phyloP scores from a whole-genome alignment of 2,888 invertebrate genomes.

The Cerceris ruficornis region DNA sequence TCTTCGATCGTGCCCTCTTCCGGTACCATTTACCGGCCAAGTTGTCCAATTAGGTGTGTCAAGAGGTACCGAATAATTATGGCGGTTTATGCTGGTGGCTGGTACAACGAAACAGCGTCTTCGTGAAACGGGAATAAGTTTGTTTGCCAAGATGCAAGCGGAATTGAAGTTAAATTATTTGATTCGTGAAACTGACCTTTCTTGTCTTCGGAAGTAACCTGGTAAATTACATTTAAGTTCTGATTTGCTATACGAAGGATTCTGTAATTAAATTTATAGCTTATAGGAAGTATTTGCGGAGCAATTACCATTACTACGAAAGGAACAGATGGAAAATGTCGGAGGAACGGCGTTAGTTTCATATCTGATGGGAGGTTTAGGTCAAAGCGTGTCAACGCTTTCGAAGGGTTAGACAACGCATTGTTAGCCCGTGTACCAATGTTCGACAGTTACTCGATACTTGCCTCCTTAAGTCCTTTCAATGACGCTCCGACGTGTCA shows the following conservation, averaged over 20 bases:
- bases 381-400: constrained; percentile 45
- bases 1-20: constrained; percentile 56
- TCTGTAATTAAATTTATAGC: too few relatives aligned
- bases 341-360: not conserved
- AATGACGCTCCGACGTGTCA: constrained; percentile 36
- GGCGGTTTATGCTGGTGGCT: constrained; percentile 55
- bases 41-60: constrained; percentile 75
- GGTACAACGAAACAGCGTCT: constrained; percentile 36
- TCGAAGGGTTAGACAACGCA: constrained; percentile 55
- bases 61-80: constrained; percentile 66
- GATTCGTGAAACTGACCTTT: not conserved
- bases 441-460: constrained; percentile 68
- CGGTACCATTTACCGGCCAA: constrained; percentile 66
- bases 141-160: constrained; percentile 5
- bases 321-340: not conserved
- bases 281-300: too few relatives aligned
- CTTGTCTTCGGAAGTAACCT: too few relatives aligned
- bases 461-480: constrained; percentile 57
- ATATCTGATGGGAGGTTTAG: constrained; percentile 47
- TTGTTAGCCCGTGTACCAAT: constrained; percentile 42
- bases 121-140: constrained; percentile 15
- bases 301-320: not conserved
- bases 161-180: not conserved
- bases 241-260: too few relatives aligned
- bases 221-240: too few relatives aligned